Conservation (phyloP, 1,140 invertebrate genomes). For the Drosophila murphyi region DNA sequence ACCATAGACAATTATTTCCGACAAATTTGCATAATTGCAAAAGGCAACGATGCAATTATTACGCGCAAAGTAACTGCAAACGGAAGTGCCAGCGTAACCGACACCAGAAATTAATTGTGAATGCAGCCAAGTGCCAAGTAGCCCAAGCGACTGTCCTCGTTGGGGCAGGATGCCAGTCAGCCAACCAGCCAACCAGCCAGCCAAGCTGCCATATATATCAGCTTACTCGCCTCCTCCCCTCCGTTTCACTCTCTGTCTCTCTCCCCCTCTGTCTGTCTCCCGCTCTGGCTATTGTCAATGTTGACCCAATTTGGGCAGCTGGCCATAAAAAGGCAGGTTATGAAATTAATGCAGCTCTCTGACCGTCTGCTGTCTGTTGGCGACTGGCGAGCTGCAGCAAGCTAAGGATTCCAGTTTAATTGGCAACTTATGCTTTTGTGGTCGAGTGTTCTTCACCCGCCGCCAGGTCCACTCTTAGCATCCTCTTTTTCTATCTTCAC, state of each 20-base stretch:
- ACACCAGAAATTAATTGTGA: constrained; percentile 67
- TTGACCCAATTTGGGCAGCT: constrained; percentile 79
- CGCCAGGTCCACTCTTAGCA: neutral
- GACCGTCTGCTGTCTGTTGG: neutral
- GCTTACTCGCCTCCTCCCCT: constrained; percentile 12
- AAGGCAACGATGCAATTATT: constrained; percentile 74
- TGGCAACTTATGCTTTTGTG: constrained; percentile 83
- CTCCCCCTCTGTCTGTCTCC: neutral
- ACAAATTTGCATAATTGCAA: constrained; percentile 80
- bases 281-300: constrained; percentile 75
- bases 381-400: constrained; percentile 39
- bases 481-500: neutral
- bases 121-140: constrained; percentile 57
- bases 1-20: constrained; percentile 72
- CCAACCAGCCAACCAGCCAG: neutral
- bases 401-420: constrained; percentile 81
- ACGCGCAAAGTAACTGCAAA: constrained; percentile 67
- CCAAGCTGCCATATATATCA: constrained; percentile 37
- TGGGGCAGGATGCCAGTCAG: constrained; percentile 10
- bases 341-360: constrained; percentile 72
- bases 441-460: constrained; percentile 55
- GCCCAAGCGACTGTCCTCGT: constrained; percentile 11
- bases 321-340: constrained; percentile 80
- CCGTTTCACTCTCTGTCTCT: neutral
- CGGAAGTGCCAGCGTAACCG: constrained; percentile 72